phyloP scores from a whole-genome alignment of 2,113 vertebrate genomes.

The Cheirogaleus medius region DNA sequence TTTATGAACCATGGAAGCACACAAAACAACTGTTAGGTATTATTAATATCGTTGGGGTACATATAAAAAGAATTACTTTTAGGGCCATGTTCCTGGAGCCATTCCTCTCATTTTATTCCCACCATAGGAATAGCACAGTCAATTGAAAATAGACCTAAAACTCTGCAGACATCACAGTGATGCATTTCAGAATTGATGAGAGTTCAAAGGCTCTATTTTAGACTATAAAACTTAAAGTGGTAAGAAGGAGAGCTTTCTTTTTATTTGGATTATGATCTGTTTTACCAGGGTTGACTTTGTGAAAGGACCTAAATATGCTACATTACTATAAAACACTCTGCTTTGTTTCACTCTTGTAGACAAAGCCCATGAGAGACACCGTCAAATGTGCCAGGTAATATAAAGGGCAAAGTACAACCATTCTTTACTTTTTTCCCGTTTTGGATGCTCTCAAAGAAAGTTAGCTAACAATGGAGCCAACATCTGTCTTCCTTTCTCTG shows the following conservation, averaged over 20 bases:
- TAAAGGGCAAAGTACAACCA: not conserved
- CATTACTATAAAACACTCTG: not conserved
- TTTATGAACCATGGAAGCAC: not conserved
- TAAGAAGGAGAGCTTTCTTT: not conserved
- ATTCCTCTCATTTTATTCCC: not conserved
- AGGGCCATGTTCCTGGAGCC: not conserved
- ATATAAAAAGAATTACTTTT: not conserved
- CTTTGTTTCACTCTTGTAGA: not conserved
- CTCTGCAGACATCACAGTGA: not conserved
- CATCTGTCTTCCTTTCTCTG: not conserved
- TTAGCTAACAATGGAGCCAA: not conserved
- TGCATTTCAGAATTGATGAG: not conserved
- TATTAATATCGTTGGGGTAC: not conserved
- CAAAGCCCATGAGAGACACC: not conserved
- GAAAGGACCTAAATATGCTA: not conserved
- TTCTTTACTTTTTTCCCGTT: not conserved
- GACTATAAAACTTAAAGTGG: not conserved
- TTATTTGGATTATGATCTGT: not conserved
- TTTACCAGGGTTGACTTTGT: not conserved
- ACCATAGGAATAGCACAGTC: not conserved
- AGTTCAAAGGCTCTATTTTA: slow-evolving; percentile 44
- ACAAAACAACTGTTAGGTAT: not conserved
- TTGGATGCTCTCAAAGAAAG: not conserved
- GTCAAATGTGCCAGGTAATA: not conserved
- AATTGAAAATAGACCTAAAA: slow-evolving; percentile 14